Percentiles rank a stretch among this genome's conserved stretches.
These are phyloP conservation scores for Alces alces DNA, from an alignment of 2,113 vertebrate species.

Conservation along the genomic window DNA sequence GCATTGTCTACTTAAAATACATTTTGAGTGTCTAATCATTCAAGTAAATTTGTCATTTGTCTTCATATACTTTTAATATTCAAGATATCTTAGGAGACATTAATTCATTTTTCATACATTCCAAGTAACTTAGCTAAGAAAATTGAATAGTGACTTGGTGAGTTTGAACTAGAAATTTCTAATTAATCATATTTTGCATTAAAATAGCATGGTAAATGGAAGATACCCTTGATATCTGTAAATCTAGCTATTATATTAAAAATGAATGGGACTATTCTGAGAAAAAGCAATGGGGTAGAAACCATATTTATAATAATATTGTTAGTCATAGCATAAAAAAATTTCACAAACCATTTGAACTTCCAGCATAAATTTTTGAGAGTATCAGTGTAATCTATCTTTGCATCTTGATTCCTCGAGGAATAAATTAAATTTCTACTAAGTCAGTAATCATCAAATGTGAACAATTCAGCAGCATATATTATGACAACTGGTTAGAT, in stretches of 20 bases:
- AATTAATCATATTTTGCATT: neutral
- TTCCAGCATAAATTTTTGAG: slow-evolving; percentile 37
- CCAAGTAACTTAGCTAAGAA: slow-evolving; percentile 6
- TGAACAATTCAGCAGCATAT: neutral
- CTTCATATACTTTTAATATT: neutral
- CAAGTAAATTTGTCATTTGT: slow-evolving; percentile 56
- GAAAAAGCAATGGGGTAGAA: neutral
- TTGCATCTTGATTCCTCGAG: slow-evolving; percentile 43
- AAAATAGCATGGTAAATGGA: neutral
- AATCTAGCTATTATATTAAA: neutral
- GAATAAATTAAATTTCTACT: slow-evolving; percentile 62
- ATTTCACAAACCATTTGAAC: slow-evolving; percentile 32
- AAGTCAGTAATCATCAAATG: slow-evolving; percentile 42
- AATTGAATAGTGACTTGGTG: neutral
- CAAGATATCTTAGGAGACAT: slow-evolving; percentile 36
- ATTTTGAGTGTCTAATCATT: slow-evolving; percentile 40
- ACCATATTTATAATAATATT: slow-evolving; percentile 1
- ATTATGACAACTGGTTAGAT: neutral
- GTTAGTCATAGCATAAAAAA: neutral
- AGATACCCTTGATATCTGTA: neutral
- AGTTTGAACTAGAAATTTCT: slow-evolving; percentile 3
- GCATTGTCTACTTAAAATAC: slow-evolving; percentile 12
- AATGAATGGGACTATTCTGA: neutral
- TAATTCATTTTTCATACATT: slow-evolving; percentile 19
- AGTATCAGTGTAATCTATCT: slow-evolving; percentile 38